Evolutionary conservation across 2,888 invertebrate genomes (phyloP).

Genomic region (Balanococcus diminutus): DNA sequence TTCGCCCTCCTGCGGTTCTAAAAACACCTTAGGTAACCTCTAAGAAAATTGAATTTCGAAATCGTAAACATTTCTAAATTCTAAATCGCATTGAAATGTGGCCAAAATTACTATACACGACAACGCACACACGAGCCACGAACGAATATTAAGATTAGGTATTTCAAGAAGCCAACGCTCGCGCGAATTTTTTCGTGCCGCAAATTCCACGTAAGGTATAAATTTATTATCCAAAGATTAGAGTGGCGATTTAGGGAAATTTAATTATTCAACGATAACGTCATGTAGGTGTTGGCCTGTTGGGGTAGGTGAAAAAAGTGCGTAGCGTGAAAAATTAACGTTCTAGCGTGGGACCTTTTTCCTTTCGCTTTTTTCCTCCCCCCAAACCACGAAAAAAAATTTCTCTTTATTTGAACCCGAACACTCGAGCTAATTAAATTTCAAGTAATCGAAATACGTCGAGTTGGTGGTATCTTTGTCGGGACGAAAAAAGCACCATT

Average conservation of each 20-base stretch:
- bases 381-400: background rate
- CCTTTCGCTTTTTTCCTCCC: background rate
- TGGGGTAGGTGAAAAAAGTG: background rate
- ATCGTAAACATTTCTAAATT: too few species aligned
- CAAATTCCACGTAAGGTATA: background rate
- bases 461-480: background rate
- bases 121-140: too few species aligned
- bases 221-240: background rate
- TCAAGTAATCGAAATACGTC: background rate
- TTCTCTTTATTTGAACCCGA: background rate
- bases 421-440: background rate
- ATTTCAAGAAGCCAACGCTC: too few species aligned
- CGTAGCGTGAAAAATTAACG: background rate
- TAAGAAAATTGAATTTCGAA: too few species aligned
- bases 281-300: background rate
- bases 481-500: background rate
- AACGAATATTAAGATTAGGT: too few species aligned
- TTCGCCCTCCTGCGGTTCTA: too few species aligned
- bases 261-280: conserved; percentile 22
- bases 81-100: too few species aligned
- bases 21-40: too few species aligned
- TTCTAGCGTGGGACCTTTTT: background rate
- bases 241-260: background rate
- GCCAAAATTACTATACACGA: too few species aligned
- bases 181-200: background rate